Percentiles rank a stretch among this genome's conserved stretches.
Evolutionary conservation across 2,888 invertebrate genomes (phyloP).

Genomic region (Morpho helenor): DNA sequence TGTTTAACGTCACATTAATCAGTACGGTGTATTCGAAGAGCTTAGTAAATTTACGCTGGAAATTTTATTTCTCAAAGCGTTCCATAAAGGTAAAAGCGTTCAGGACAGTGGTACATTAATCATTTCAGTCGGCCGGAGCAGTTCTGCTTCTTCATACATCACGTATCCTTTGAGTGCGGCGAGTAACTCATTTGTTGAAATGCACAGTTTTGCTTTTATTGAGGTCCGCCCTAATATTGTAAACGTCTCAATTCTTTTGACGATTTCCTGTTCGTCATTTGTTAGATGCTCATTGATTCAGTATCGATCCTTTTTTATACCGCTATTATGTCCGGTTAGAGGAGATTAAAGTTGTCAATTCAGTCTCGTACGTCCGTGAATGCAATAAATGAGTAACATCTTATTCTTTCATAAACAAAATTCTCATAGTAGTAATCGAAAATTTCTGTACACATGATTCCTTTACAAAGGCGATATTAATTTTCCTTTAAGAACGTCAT

Average conservation of each 20-base stretch:
- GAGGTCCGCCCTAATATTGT: slow-evolving; percentile 54
- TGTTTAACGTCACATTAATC: slow-evolving; percentile 38
- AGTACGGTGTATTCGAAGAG: slow-evolving; percentile 35
- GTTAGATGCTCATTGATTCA: slow-evolving; percentile 43
- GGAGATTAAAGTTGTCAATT: slow-evolving; percentile 66
- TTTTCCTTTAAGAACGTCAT: too few species aligned
- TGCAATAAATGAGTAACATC: slow-evolving; percentile 76
- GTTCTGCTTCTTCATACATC: slow-evolving; percentile 49
- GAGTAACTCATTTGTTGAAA: slow-evolving; percentile 63
- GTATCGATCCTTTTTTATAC: slow-evolving; percentile 47
- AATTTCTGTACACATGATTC: too few species aligned
- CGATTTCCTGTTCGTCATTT: slow-evolving; percentile 60
- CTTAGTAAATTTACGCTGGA: slow-evolving; percentile 46
- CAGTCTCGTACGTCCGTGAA: slow-evolving; percentile 53
- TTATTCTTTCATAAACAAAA: slow-evolving; percentile 47
- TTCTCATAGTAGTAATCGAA: too few species aligned
- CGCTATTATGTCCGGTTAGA: slow-evolving; percentile 50
- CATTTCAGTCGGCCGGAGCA: slow-evolving; percentile 49
- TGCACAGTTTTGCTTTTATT: slow-evolving; percentile 54
- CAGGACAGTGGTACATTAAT: slow-evolving; percentile 56
- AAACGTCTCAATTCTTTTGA: slow-evolving; percentile 69
- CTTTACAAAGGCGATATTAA: too few species aligned
- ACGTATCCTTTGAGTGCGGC: slow-evolving; percentile 55
- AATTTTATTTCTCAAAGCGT: slow-evolving; percentile 41
- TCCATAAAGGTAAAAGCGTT: slow-evolving; percentile 34